Evolutionary conservation across 2,113 vertebrate species (phyloP), one percentile per base, ranked within the genome.

Genomic region (Percopsis transmontana): DNA sequence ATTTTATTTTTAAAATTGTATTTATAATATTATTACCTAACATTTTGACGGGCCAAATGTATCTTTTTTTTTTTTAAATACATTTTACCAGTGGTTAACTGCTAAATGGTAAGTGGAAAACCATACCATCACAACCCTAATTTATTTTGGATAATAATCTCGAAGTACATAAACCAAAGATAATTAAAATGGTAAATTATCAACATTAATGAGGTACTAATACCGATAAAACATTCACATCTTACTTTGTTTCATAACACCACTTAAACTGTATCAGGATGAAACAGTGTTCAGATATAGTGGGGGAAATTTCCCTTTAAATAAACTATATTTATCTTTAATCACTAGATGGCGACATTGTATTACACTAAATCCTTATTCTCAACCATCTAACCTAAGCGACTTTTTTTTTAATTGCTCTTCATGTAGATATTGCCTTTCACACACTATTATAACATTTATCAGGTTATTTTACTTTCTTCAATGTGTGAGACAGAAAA

Each of bases 271-370:
- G 3, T 10, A 45, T 45, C 15, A 14, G 42, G 42, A 45, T 45
- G 42, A 45, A 14, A 45, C 15, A 12, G 5, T 45, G 42, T 45
- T 45, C 15, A 33, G 5, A 33, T 33, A 33, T 33, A 33, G 27
- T 33, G 11, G 2, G 7, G 3, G 42, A 45, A 6, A 45, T 41
- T 41, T 41, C 5, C 5, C 40, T 9, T 12, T 3, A 45, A 16
- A 14, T 45, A 14, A 10, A 14, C 15, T 12, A 45, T 45, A 14
- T 45, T 45, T 45, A 10, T 12, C 3, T 45, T 45, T 3, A 16
- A 16, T 77, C 91, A 89, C 85, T 84, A 84, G 88, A 75, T 86
- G 91, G 90, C 71, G 71, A 54, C 79, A 62, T 85, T 85, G 81
- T 56, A 69, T 82, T 24, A 68, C 24, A 62, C 2, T 60, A 44